These are phyloP conservation scores for Otolemur garnettii DNA, from an alignment of 2,113 vertebrate species.

Conservation along the genomic window DNA sequence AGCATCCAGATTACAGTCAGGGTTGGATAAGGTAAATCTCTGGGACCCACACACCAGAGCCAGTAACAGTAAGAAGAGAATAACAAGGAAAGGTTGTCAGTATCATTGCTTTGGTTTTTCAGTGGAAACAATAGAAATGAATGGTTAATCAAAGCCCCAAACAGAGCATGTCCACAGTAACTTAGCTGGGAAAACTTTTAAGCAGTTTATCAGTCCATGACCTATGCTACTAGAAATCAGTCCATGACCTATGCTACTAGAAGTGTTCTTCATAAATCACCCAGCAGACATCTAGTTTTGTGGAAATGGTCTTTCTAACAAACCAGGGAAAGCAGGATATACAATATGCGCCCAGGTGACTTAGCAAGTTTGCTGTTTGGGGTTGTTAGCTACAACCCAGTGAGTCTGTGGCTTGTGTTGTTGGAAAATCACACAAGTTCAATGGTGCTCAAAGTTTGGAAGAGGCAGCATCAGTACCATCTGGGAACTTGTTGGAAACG, in stretches of 20 bases:
- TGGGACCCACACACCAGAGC: neutral
- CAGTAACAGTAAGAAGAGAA: neutral
- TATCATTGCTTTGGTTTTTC: slow-evolving; percentile 20
- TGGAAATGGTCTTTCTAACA: slow-evolving; percentile 37
- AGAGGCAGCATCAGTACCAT: neutral
- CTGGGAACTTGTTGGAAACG: neutral
- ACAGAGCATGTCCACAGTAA: slow-evolving; percentile 12
- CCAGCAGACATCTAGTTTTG: neutral
- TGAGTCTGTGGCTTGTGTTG: neutral
- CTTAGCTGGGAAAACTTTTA: neutral
- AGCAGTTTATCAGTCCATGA: neutral
- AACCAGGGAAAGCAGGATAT: neutral
- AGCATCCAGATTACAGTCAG: neutral
- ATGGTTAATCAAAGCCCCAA: neutral
- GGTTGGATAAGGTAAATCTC: neutral
- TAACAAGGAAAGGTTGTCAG: neutral
- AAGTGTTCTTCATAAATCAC: neutral
- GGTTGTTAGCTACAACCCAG: neutral
- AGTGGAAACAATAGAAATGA: neutral
- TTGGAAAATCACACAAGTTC: neutral
- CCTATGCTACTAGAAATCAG: neutral
- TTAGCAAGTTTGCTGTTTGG: neutral
- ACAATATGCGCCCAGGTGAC: neutral
- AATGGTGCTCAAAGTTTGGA: neutral
- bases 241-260: neutral